Percentiles rank a stretch among this genome's conserved stretches.
Evolutionary conservation across 2,113 vertebrate genomes (phyloP).

Genomic region (Mohoua ochrocephala): DNA sequence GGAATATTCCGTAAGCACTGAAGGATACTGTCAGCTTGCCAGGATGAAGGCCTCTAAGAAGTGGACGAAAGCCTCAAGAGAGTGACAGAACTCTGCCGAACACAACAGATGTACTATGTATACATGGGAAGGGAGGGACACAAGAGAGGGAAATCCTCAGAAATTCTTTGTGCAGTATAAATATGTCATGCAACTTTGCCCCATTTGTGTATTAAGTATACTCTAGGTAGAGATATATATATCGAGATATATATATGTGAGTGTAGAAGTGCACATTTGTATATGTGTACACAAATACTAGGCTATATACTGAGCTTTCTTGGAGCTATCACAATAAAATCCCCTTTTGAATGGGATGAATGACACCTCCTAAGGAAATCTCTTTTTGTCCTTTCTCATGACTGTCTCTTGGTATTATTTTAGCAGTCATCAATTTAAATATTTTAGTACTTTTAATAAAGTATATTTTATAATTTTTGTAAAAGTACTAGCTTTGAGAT

Average conservation of each 20-base stretch:
- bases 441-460: neutral
- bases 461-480: neutral
- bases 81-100: neutral
- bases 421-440: neutral
- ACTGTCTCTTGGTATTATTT: neutral
- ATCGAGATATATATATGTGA: too few relatives aligned
- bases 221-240: fast-evolving
- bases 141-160: neutral
- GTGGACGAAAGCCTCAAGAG: neutral
- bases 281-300: neutral
- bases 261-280: fast-evolving
- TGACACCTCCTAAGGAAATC: neutral
- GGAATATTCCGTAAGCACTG: neutral
- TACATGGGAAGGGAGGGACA: neutral
- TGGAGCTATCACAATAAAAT: neutral
- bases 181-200: neutral
- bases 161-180: neutral
- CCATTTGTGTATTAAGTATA: neutral
- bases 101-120: neutral
- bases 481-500: neutral
- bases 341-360: neutral
- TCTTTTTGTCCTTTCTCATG: neutral
- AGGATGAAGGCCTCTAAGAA: neutral
- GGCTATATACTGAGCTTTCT: neutral
- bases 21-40: neutral